Evolutionary conservation across 1,140 invertebrate genomes (phyloP), one percentile per base, ranked within the genome.

Genomic region (Oncopeltus fasciatus): DNA sequence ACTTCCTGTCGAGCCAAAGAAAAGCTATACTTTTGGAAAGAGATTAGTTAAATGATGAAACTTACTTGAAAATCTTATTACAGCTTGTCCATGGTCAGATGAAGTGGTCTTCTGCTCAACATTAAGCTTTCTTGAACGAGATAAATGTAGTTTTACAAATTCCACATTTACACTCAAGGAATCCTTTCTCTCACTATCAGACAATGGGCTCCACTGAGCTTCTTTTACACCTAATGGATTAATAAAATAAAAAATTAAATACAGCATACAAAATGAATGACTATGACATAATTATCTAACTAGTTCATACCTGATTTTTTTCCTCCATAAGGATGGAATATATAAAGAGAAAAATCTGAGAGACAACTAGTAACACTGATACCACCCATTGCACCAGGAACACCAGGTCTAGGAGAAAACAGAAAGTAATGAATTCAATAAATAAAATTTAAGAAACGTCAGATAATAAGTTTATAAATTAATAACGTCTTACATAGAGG

Each of bases 321-420:
- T 28, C 90, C 90, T 14, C 94, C 93, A 72, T 96, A 97, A 0
- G 94, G 94, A 79, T 98, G 94, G 76, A 97, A 97, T 65, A 98
- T 94, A 73, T 95, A 95, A 1, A 98, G 85, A 1, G 93, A 96
- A 73, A 98, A 98, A 73, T 98, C 92, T 0, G 92, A 90, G 58
- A 98, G 76, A 69, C 90, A 95, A 2, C 91, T 92, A 0, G 93
- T 97, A 0, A 97, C 90, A 72, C 91, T 95, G 0, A 94, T 74
- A 3, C 92, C 92, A 38, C 91, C 92, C 62, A 87, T 84, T 0
- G 85, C 84, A 3, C 84, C 81, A 4, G 80, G 79, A 9, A 77
- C 72, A 61, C 75, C 72, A 59, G 73, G 74, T 16, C 68, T 69
- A 9, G n/a, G n/a, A n/a, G n/a, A n/a, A n/a, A n/a, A n/a, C n/a